A percentile compares a stretch with the other conserved stretches of the same genome.
phyloP scores from a whole-genome alignment of 2,888 invertebrate species.

The Tiliacea citrago region DNA sequence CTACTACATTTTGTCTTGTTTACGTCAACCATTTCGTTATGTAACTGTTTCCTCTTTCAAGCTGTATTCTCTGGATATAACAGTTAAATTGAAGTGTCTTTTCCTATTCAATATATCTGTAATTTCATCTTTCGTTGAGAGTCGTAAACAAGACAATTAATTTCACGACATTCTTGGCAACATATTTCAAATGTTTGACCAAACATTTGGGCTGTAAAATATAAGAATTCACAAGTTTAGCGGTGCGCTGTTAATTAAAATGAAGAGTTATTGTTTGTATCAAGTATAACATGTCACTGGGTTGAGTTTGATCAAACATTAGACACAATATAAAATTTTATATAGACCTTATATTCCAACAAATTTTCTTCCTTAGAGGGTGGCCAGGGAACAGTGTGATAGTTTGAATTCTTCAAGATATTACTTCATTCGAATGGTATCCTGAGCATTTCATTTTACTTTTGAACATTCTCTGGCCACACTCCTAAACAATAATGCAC shows the following conservation, averaged over 20 bases:
- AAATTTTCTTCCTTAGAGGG: conserved; percentile 26
- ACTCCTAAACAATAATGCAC: conserved; percentile 33
- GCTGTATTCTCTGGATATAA: neutral
- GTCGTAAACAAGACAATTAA: conserved; percentile 60
- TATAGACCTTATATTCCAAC: conserved; percentile 38
- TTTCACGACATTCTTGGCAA: conserved; percentile 55
- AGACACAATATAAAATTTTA: conserved; percentile 41
- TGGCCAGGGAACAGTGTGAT: conserved; percentile 33
- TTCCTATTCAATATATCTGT: too few relatives aligned
- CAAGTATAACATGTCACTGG: conserved; percentile 27
- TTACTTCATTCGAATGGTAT: neutral
- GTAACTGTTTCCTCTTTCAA: neutral
- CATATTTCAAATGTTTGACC: conserved; percentile 64
- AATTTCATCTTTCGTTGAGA: neutral
- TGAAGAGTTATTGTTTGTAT: conserved; percentile 27
- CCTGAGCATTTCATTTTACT: neutral
- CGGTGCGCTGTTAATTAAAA: conserved; percentile 32
- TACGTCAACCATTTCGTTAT: conserved; percentile 18
- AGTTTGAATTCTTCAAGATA: neutral
- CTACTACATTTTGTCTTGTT: conserved; percentile 54
- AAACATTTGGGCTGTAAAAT: conserved; percentile 61
- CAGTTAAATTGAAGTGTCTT: neutral
- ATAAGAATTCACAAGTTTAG: conserved; percentile 37
- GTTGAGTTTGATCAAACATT: conserved; percentile 66
- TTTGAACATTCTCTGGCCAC: conserved; percentile 49